Conservation (phyloP, 2,888 invertebrate species). For the Nymphalis urticae region DNA sequence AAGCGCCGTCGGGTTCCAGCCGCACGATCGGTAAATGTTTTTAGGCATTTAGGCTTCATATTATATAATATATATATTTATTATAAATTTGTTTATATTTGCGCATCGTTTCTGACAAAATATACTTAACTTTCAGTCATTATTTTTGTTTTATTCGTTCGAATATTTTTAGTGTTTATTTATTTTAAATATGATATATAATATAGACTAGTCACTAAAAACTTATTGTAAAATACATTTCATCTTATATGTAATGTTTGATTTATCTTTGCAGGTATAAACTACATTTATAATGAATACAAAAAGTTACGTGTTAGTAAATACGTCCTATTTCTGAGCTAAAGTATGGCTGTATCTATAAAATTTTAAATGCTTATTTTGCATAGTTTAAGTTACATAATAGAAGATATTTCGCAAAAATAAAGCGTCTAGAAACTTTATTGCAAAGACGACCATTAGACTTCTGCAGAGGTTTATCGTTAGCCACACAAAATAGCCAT, state of each 20-base stretch:
- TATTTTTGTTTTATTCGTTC: no score
- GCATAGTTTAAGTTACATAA: slow-evolving; percentile 6
- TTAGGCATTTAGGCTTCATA: slow-evolving; percentile 18
- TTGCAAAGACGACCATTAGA: slow-evolving; percentile 23
- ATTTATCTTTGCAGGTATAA: no score
- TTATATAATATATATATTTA: neutral
- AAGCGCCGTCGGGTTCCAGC: slow-evolving; percentile 2
- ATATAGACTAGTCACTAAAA: no score
- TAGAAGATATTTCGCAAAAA: slow-evolving; percentile 8
- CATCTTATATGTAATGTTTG: no score
- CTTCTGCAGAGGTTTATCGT: slow-evolving; percentile 25
- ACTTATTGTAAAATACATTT: no score
- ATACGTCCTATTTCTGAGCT: no score
- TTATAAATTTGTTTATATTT: neutral
- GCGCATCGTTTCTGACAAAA: neutral
- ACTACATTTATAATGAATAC: no score
- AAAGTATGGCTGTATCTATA: neutral
- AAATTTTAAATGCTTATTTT: neutral
- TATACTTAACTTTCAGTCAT: neutral
- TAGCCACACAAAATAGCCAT: slow-evolving; percentile 12
- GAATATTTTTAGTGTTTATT: no score
- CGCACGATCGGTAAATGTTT: slow-evolving; percentile 17
- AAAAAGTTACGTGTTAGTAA: no score
- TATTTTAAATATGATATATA: no score
- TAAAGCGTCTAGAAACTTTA: slow-evolving; percentile 24